These are phyloP conservation scores for Macaria notata DNA, from an alignment of 2,888 invertebrate genomes.

Conservation along the genomic window DNA sequence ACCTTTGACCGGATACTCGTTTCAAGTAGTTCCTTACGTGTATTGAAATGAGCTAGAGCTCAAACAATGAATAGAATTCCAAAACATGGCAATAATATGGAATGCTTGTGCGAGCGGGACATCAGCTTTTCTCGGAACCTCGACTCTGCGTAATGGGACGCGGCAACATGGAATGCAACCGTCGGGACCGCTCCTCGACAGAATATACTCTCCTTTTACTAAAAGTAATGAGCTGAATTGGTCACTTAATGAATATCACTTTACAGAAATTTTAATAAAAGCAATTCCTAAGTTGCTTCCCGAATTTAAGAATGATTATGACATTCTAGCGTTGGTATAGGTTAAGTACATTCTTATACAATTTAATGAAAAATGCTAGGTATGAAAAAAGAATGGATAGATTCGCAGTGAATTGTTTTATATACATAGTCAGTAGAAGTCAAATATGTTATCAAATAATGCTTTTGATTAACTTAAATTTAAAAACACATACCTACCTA, in stretches of 20 bases:
- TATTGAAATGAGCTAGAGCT: slow-evolving; percentile 67
- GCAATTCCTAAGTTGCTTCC: too few species aligned
- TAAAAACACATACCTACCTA: too few species aligned
- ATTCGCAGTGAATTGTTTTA: too few species aligned
- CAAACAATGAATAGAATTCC: slow-evolving; percentile 77
- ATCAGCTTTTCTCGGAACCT: slow-evolving; percentile 72
- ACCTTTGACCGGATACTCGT: slow-evolving; percentile 63
- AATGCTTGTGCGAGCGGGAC: slow-evolving; percentile 75
- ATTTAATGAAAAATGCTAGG: too few species aligned
- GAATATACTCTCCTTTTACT: slow-evolving; percentile 40
- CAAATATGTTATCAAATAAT: too few species aligned
- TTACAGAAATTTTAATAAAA: slow-evolving; percentile 11
- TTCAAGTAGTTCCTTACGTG: slow-evolving; percentile 53
- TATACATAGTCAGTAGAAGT: too few species aligned
- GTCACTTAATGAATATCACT: slow-evolving; percentile 18
- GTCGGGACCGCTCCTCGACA: slow-evolving; percentile 44
- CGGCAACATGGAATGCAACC: slow-evolving; percentile 72
- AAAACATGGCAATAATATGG: slow-evolving; percentile 70
- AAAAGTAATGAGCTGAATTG: slow-evolving; percentile 38
- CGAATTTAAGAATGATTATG: too few species aligned
- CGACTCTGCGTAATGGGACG: slow-evolving; percentile 71
- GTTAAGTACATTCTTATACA: too few species aligned
- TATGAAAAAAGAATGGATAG: too few species aligned
- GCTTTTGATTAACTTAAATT: too few species aligned
- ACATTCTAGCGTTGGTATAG: too few species aligned